Evolutionary conservation across 2,113 vertebrate species (phyloP).

Genomic region (Ailuropoda melanoleuca): DNA sequence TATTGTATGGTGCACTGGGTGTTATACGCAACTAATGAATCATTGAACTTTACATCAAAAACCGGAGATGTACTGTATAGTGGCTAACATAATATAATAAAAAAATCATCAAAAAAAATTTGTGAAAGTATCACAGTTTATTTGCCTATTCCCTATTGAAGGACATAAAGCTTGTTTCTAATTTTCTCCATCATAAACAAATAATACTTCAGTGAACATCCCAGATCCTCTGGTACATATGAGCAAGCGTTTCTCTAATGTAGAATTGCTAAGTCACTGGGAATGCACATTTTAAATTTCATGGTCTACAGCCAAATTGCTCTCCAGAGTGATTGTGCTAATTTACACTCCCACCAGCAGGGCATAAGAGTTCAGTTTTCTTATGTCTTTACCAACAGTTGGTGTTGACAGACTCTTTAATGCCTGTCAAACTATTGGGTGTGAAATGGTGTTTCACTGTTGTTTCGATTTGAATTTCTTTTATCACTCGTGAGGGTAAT

Average conservation of each 20-base stretch:
- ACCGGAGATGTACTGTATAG: too few relatives aligned
- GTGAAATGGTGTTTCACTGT: conserved; percentile 6
- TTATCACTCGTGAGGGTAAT: neutral
- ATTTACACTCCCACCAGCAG: conserved; percentile 14
- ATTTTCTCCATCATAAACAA: neutral
- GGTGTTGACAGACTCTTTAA: neutral
- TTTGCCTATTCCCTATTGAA: neutral
- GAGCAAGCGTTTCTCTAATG: neutral
- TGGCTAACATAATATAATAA: too few relatives aligned
- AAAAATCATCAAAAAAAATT: too few relatives aligned
- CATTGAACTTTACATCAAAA: too few relatives aligned
- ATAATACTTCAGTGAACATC: neutral
- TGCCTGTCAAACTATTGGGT: conserved; percentile 9
- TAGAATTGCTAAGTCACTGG: neutral
- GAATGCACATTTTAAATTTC: conserved; percentile 17
- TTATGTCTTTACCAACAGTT: neutral
- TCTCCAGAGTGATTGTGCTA: neutral
- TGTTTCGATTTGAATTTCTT: conserved; percentile 37
- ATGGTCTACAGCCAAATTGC: neutral
- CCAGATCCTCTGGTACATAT: neutral
- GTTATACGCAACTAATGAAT: too few relatives aligned
- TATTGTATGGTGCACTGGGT: too few relatives aligned
- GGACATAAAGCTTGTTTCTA: neutral
- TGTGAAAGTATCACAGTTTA: neutral
- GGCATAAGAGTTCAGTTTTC: neutral